Evolutionary conservation across 1,140 invertebrate genomes (phyloP).

Genomic region (Paraescarpia echinospica): DNA sequence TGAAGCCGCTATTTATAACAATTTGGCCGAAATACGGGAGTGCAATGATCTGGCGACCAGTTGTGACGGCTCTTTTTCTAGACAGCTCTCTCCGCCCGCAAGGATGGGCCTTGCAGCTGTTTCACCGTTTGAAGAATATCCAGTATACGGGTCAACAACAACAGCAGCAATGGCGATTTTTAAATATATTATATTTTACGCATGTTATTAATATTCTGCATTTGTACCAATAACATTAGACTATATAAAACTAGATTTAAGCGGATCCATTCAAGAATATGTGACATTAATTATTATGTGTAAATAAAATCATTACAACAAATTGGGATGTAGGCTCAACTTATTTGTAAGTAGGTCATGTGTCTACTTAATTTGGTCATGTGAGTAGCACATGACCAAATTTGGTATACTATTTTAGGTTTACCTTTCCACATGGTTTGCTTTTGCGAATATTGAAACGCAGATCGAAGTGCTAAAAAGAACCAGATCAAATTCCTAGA

Average conservation of each 20-base stretch:
- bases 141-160: no score
- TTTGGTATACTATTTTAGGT: not conserved
- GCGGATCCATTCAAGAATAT: not conserved
- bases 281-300: not conserved
- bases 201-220: no score
- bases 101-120: no score
- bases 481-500: not conserved
- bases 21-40: not conserved
- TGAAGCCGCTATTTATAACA: not conserved
- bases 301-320: not conserved
- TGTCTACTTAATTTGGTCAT: not conserved
- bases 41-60: not conserved
- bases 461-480: no score
- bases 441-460: not conserved
- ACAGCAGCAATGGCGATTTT: not conserved
- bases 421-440: not conserved
- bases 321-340: not conserved
- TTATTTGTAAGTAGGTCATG: not conserved
- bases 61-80: not conserved
- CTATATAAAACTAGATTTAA: not conserved
- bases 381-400: no score
- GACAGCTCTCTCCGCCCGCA: no score
- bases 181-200: not conserved
- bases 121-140: no score
- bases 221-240: not conserved